Base-by-base conservation (phyloP, 2,888 invertebrate species). In the Caenorhabditis wallacei region DNA sequence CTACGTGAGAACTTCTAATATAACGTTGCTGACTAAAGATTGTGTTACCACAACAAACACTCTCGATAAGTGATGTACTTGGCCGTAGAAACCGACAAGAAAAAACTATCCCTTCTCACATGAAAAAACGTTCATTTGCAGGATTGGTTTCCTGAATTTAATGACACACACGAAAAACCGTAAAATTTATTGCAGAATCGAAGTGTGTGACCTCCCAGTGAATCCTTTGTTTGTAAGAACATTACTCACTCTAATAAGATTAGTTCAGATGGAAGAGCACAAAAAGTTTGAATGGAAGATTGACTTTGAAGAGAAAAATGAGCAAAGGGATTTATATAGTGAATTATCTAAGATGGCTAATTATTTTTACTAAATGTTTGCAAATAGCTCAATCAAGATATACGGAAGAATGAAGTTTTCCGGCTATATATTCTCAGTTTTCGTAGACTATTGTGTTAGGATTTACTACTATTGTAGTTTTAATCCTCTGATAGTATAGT, bases 1-100 rank as follows among this genome's bases (percentile, higher is more conserved):
- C 69, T 78, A 70, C 78, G 78, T 78, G 69, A 69, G 69, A 69
- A 54, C 53, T 68, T 51, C 69, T 69, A 69, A 69, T 78, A 63
- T 43, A 63, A 69, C 61, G 40, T 63, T 5, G 48, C 40, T 48
- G 63, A 16, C 46, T 59, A 68, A 76, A 76, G 76, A 59, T 68
- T 61, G 66, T 22, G 24, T 61, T 53, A 48, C 51, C 64, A 64
- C 48, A n/a, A 48, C 18, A 48, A 18, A 3, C 13, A 48, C 18
- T 48, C 18, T 48, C 18, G 18, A 48, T 3, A 48, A 48, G n/a
- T 18, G 46, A 2, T 48, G 2, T 48, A n/a, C 10, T 4, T 35
- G 5, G 35, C 2, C 40, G 16, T 8, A 40, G 40, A 16, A 40
- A 16, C 35, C 35, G 10, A 35, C 40, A 40, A 51, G 3, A 51